Percentiles rank a stretch among this genome's conserved stretches.
Conservation (phyloP, 2,113 vertebrate genomes). For the Stictonetta naevosa region DNA sequence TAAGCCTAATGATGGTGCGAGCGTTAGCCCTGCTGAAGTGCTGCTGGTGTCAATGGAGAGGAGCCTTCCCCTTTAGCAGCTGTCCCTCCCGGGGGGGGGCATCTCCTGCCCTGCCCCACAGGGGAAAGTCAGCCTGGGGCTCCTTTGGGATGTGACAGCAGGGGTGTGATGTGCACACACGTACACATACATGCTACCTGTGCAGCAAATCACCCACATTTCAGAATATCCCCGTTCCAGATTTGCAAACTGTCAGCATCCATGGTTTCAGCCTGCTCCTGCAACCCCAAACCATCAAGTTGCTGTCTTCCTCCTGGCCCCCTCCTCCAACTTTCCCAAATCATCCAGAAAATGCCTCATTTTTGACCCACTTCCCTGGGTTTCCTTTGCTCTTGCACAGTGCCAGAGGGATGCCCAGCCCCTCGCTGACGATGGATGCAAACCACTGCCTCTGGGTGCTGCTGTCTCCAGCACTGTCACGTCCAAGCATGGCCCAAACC, state of each 20-base stretch:
- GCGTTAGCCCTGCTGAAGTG: not conserved
- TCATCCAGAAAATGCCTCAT: not conserved
- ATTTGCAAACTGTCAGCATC: fast-evolving
- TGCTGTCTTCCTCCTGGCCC: not conserved
- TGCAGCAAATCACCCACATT: not conserved
- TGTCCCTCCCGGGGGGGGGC: not conserved
- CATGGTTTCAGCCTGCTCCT: not conserved
- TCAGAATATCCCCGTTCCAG: fast-evolving
- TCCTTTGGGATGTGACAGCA: not conserved
- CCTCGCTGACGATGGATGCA: fast-evolving
- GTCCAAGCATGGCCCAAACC: not conserved
- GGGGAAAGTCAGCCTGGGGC: not conserved
- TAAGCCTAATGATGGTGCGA: slow-evolving; percentile 26
- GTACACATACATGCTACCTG: fast-evolving
- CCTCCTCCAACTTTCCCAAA: not conserved
- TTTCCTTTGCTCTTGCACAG: not conserved
- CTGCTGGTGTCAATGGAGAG: not conserved
- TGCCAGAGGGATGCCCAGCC: not conserved
- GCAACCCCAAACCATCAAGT: not conserved
- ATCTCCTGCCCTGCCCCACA: not conserved
- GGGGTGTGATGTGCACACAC: not conserved
- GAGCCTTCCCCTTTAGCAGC: not conserved
- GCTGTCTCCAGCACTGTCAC: not conserved
- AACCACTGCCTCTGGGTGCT: not conserved
- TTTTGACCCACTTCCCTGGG: not conserved